Evolutionary conservation across 2,888 invertebrate species (phyloP).

Genomic region (Sussaba pulchella): DNA sequence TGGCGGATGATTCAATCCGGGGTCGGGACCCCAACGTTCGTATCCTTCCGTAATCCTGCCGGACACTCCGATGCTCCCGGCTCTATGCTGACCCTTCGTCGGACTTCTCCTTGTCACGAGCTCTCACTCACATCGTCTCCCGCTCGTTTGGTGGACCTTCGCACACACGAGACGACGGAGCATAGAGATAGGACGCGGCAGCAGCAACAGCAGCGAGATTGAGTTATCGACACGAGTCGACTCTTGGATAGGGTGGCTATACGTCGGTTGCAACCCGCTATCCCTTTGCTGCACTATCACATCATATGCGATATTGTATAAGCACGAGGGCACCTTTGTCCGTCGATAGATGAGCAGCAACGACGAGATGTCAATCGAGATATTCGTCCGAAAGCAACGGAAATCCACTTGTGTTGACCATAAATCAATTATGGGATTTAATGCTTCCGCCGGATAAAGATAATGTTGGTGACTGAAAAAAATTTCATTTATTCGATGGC

Average conservation of each 20-base stretch:
- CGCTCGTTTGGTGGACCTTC: conserved; percentile 57
- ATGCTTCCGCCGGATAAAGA: conserved; percentile 44
- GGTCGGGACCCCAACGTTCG: conserved; percentile 68
- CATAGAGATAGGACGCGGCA: conserved; percentile 64
- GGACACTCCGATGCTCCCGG: conserved; percentile 53
- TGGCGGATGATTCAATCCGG: conserved; percentile 76
- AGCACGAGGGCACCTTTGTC: conserved; percentile 57
- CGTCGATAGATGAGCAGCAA: conserved; percentile 40
- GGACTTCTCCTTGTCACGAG: conserved; percentile 47
- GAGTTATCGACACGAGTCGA: conserved; percentile 79
- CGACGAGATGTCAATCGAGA: conserved; percentile 62
- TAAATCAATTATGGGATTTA: conserved; percentile 30
- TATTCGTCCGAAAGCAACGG: conserved; percentile 70
- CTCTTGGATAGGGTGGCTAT: conserved; percentile 56
- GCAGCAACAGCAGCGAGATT: conserved; percentile 59
- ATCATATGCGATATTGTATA: conserved; percentile 78
- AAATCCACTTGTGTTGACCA: conserved; percentile 17
- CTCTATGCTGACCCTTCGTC: conserved; percentile 23
- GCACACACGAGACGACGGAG: conserved; percentile 44
- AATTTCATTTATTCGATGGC: neutral
- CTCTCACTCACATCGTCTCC: conserved; percentile 44
- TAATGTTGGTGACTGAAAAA: conserved; percentile 1
- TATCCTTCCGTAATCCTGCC: conserved; percentile 70
- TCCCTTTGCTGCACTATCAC: conserved; percentile 70
- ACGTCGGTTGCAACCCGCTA: conserved; percentile 46